Conservation (phyloP, 1,140 invertebrate genomes). For the Stegodyphus mimosarum region DNA sequence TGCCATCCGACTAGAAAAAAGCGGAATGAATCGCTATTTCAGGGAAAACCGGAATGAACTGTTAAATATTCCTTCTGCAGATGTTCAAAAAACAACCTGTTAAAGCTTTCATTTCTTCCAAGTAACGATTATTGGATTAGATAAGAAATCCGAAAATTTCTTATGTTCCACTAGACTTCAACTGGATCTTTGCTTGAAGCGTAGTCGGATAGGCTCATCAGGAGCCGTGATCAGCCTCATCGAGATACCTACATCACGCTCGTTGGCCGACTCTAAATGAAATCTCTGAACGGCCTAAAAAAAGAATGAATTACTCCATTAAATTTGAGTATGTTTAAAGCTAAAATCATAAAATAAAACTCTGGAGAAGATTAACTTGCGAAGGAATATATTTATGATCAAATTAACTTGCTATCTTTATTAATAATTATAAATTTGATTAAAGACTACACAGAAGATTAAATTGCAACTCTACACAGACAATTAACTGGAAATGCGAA, state of each 20-base stretch:
- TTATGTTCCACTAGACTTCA: background rate
- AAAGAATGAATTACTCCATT: background rate
- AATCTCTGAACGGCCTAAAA: constrained; percentile 62
- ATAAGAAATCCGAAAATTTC: too few relatives aligned
- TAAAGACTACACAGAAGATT: background rate
- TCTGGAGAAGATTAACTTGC: background rate
- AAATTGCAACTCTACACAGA: background rate
- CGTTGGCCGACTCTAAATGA: constrained; percentile 50
- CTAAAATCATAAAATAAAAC: background rate
- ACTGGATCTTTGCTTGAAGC: constrained; percentile 10
- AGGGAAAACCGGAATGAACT: too few relatives aligned
- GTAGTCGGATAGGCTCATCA: constrained; percentile 56
- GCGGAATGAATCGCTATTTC: too few relatives aligned
- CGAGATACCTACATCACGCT: constrained; percentile 62
- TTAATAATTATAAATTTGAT: background rate
- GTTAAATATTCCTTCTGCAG: too few relatives aligned
- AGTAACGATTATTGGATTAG: too few relatives aligned
- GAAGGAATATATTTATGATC: background rate
- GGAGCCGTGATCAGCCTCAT: constrained; percentile 64
- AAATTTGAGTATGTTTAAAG: background rate
- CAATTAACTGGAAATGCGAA: background rate
- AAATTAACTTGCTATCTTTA: background rate
- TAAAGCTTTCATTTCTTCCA: too few relatives aligned
- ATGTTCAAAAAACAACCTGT: too few relatives aligned
- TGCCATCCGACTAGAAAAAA: too few relatives aligned